These are phyloP conservation scores for Mythimna vitellina DNA, from an alignment of 2,888 invertebrate genomes.

Conservation along the genomic window DNA sequence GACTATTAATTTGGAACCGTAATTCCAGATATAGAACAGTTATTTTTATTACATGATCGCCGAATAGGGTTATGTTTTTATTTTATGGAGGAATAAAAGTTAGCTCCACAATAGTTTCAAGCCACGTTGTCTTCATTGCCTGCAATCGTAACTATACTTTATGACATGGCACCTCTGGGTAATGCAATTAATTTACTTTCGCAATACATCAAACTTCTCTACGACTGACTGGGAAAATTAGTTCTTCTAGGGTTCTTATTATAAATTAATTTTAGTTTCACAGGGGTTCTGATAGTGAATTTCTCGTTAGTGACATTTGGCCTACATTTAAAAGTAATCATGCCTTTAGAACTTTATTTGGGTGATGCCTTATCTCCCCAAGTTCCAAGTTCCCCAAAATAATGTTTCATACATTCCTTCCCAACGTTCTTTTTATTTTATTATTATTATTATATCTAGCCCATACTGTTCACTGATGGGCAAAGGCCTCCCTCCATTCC, in stretches of 20 bases:
- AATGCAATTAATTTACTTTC: slow-evolving; percentile 25
- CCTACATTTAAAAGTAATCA: slow-evolving; percentile 5
- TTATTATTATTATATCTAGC: no score
- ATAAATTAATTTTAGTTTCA: slow-evolving; percentile 1
- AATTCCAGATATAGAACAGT: slow-evolving; percentile 20
- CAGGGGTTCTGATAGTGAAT: background rate
- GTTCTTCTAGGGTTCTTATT: background rate
- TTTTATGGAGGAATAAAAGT: slow-evolving; percentile 18
- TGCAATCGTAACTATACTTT: slow-evolving; percentile 6
- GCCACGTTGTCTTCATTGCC: slow-evolving; percentile 1
- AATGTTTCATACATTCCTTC: no score
- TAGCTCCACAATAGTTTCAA: slow-evolving; percentile 24
- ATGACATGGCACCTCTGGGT: slow-evolving; percentile 25
- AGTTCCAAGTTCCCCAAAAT: no score
- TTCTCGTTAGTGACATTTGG: slow-evolving; percentile 1
- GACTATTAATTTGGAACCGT: slow-evolving; percentile 43
- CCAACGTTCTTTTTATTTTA: no score
- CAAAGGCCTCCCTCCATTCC: no score
- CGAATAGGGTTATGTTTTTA: slow-evolving; percentile 13
- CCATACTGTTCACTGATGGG: no score
- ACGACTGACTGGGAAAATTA: slow-evolving; percentile 1
- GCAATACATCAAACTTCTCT: slow-evolving; percentile 33
- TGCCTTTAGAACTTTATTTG: background rate
- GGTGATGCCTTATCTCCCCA: no score
- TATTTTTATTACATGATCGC: slow-evolving; percentile 34